Base-by-base conservation (phyloP, 2,113 vertebrate species). In the Phalacrocorax carbo region DNA sequence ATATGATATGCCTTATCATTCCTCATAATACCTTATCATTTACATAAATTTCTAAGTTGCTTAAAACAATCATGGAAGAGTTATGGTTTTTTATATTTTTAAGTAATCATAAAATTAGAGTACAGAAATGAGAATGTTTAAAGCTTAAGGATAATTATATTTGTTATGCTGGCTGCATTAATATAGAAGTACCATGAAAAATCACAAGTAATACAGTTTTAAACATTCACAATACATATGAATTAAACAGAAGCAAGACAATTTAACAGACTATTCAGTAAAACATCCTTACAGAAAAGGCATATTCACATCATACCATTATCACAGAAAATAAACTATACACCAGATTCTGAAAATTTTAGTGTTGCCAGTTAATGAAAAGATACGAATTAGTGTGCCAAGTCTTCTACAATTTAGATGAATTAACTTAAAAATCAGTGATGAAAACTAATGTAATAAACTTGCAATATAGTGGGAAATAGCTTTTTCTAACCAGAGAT, bases 331-430 rank as follows among this genome's bases (percentile, higher is more conserved):
- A 86, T 88, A 92, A 93, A 88, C 71, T 77, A 46, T 26, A 92
- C 5, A 90, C 17, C 38, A 95, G 34, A 57, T 4, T 2, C 40
- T 64, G 40, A 91, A 90, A 82, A 89, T 94, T 83, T 95, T 84
- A 94, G 11, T 85, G 73, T 64, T 69, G 30, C 22, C 49, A 84
- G 58, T 72, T 92, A 95, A 93, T 58, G 52, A 73, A 87, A 86
- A 91, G 3, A 80, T 73, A 91, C 91, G 48, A 95, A 86, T 89
- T 94, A 86, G 75, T 89, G 86, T 89, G 80, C 81, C 83, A 76
- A 49, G 91, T 92, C 69, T 72, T 93, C 57, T 84, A 70, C 83
- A 97, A 94, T 88, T 94, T 89, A 57, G 88, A 81, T 49, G 1
- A 96, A 93, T 70, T 88, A 86, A 93, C 86, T 93, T 70, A 61